Evolutionary conservation across 2,113 vertebrate genomes (phyloP).

Genomic region (human (Homo sapiens)): GRCh38 chr3:45700001-45700500

Average conservation of each 20-base stretch:
- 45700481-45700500: neutral
- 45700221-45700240: neutral
- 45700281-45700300: neutral
- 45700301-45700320: neutral
- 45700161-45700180: neutral
- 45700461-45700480: neutral
- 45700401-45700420: neutral
- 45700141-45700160: neutral
- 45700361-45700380: neutral
- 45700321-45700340: neutral
- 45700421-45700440: neutral
- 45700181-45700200: neutral
- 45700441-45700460: neutral
- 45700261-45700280: neutral
- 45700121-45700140: neutral
- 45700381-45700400: neutral
- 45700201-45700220: neutral
- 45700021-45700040: neutral
- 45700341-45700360: neutral
- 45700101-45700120: neutral
- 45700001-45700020: neutral
- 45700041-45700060: neutral
- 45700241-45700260: neutral
- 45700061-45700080: neutral
- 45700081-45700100: neutral